Evolutionary conservation across 2,113 vertebrate genomes (phyloP).

Genomic region (Pomatorhinus ruficollis): DNA sequence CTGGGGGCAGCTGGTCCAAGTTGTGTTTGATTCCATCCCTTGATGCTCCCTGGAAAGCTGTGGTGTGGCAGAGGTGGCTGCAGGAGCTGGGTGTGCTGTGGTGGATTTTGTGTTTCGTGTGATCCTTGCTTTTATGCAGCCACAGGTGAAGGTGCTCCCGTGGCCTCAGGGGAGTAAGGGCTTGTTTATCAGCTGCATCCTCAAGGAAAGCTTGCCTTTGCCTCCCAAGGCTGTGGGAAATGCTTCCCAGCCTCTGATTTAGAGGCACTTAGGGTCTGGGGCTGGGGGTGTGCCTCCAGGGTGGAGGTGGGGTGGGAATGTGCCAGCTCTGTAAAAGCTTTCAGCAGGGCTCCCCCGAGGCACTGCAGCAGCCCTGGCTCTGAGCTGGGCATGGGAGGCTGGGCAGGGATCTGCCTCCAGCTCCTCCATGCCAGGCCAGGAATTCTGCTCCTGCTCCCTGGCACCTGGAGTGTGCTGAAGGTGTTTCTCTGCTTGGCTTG

Average conservation of each 20-base stretch:
- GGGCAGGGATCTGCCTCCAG: background rate
- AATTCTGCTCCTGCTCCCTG: background rate
- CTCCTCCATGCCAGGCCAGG: background rate
- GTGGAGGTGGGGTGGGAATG: background rate
- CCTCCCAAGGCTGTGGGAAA: background rate
- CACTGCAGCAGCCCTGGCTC: background rate
- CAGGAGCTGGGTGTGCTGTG: accelerated
- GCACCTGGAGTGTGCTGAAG: background rate
- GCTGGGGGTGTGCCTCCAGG: background rate
- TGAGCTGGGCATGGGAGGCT: background rate
- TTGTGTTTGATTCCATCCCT: background rate
- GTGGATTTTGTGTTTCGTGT: accelerated
- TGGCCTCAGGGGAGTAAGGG: background rate
- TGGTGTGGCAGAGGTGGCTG: accelerated
- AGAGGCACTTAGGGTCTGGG: background rate
- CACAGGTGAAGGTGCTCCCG: background rate
- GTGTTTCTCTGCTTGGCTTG: background rate
- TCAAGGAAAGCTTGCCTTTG: background rate
- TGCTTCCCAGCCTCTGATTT: background rate
- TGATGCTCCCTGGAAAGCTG: accelerated
- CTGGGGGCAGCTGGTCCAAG: accelerated
- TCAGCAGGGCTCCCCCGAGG: background rate
- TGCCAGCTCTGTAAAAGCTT: conserved; percentile 30
- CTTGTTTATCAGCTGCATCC: background rate
- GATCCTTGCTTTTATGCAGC: background rate